Percentiles rank a stretch among this genome's conserved stretches.
phyloP scores from a whole-genome alignment of 2,797 vertebrate genomes.

The Hyperoplus lanceolatus region DNA sequence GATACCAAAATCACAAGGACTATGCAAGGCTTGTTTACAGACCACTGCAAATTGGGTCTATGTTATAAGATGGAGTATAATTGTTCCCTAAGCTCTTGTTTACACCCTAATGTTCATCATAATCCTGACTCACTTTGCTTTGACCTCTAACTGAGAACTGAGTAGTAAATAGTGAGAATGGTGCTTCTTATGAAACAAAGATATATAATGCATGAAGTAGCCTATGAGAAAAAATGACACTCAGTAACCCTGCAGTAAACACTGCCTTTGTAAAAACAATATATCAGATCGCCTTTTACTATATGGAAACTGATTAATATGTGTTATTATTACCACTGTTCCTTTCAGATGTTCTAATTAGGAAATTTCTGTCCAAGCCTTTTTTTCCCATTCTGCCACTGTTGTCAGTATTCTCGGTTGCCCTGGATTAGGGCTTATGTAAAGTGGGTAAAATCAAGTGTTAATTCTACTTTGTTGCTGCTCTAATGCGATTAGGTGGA shows the following conservation, averaged over 20 bases:
- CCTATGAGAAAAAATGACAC: not conserved
- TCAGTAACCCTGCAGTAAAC: not conserved
- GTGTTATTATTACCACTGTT: not conserved
- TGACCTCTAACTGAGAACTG: conserved; percentile 38
- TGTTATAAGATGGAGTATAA: conserved; percentile 33
- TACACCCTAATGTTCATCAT: conserved; percentile 29
- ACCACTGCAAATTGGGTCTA: conserved; percentile 29
- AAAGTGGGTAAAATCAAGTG: conserved; percentile 44
- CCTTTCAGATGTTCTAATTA: conserved; percentile 28
- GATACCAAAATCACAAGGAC: conserved; percentile 22
- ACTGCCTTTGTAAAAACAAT: not conserved
- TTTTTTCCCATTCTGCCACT: conserved; percentile 22
- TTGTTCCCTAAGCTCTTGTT: conserved; percentile 61
- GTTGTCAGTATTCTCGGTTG: conserved; percentile 52
- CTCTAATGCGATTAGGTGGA: conserved; percentile 75
- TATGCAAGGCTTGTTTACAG: conserved; percentile 52
- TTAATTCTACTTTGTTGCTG: conserved; percentile 65
- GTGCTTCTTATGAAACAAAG: conserved; percentile 3
- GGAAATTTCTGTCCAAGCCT: conserved; percentile 15
- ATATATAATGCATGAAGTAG: not conserved
- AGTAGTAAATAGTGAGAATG: not conserved
- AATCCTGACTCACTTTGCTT: conserved; percentile 54
- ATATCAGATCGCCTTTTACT: not conserved
- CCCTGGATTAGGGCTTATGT: conserved; percentile 64
- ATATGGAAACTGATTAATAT: not conserved